Percentiles rank a stretch among this genome's conserved stretches.
phyloP scores from a whole-genome alignment of 2,797 vertebrate genomes.

The Neoniphon sammara region DNA sequence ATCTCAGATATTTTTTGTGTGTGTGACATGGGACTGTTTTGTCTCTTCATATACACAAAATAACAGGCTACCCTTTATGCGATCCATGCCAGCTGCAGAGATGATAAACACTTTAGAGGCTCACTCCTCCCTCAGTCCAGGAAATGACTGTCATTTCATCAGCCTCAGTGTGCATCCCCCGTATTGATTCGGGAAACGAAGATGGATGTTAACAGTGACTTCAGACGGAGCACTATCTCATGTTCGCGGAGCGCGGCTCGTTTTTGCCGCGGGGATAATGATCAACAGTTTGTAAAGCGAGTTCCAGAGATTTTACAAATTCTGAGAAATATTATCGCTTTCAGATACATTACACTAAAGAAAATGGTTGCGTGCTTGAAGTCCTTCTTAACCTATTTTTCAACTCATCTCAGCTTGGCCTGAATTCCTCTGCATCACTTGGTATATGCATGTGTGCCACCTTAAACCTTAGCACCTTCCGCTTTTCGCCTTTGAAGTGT shows the following conservation, averaged over 20 bases:
- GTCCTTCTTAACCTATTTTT: constrained; percentile 61
- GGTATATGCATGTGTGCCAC: constrained; percentile 23
- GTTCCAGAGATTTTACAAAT: constrained; percentile 2
- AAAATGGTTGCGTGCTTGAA: constrained; percentile 15
- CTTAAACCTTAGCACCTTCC: constrained; percentile 38
- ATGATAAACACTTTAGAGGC: constrained; percentile 52
- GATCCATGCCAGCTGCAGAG: constrained; percentile 48
- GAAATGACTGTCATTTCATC: constrained; percentile 57
- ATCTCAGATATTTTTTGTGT: constrained; percentile 18
- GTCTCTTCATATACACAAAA: constrained; percentile 24
- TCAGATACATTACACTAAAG: constrained; percentile 1
- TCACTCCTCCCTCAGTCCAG: constrained; percentile 43
- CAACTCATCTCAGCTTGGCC: constrained; percentile 51
- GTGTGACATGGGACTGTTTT: constrained; percentile 15
- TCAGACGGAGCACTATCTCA: constrained; percentile 32
- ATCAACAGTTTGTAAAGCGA: constrained; percentile 1
- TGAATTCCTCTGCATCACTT: constrained; percentile 49
- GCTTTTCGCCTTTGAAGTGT: constrained; percentile 65
- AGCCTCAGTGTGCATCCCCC: constrained; percentile 33
- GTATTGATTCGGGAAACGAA: constrained; percentile 61
- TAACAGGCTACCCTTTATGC: constrained; percentile 14
- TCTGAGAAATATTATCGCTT: not conserved
- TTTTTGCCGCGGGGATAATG: constrained; percentile 42
- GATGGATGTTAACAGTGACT: constrained; percentile 52
- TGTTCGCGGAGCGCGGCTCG: constrained; percentile 27